A percentile compares a stretch with the other conserved stretches of the same genome.
Conservation (phyloP, 2,113 vertebrate genomes). For the Haplochromis burtoni region DNA sequence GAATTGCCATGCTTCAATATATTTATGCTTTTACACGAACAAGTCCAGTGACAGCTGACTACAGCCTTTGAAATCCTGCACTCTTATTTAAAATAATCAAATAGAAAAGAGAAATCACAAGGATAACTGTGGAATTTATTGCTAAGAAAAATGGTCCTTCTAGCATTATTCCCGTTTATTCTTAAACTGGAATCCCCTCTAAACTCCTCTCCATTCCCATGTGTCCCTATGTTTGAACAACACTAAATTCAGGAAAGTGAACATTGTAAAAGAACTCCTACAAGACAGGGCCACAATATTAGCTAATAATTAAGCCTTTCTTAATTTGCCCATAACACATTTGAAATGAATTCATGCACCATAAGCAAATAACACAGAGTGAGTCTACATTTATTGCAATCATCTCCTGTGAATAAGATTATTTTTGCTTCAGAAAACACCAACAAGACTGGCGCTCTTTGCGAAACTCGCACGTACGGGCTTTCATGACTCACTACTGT, state of each 20-base stretch:
- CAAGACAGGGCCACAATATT: accelerated
- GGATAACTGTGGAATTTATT: background rate
- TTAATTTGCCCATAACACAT: background rate
- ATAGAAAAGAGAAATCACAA: background rate
- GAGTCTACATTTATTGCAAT: background rate
- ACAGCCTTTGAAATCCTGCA: background rate
- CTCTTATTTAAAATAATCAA: background rate
- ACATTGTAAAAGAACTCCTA: background rate
- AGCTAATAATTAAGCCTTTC: background rate
- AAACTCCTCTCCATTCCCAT: background rate
- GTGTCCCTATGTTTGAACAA: background rate
- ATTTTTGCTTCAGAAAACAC: background rate
- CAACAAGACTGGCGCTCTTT: background rate
- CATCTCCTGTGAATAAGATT: background rate
- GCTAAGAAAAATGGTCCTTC: background rate
- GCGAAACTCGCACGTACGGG: background rate
- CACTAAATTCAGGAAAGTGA: background rate
- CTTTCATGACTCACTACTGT: background rate
- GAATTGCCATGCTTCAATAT: background rate
- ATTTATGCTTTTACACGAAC: background rate
- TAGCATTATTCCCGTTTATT: background rate
- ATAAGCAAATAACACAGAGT: background rate
- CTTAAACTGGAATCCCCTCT: background rate
- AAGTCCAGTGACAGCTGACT: background rate
- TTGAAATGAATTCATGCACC: background rate